Evolutionary conservation across 1,140 invertebrate species (phyloP), one percentile per base, ranked within the genome.

Genomic region (Druon quercuslanigerum): DNA sequence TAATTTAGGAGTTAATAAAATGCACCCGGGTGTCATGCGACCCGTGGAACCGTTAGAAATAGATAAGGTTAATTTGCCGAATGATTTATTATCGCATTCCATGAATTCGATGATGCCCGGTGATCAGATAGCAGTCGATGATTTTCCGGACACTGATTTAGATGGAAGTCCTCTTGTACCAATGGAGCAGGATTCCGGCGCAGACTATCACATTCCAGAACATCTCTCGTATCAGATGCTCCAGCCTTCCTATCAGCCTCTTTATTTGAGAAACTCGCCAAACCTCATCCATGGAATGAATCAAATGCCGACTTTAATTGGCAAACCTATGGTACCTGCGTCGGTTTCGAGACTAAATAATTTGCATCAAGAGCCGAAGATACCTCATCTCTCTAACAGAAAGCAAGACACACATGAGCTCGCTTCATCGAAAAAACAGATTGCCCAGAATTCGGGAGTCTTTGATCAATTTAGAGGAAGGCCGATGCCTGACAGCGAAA

Each of bases 141-240:
- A 88, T 75, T 71, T 86, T n/a, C 70, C 75, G 12, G 85, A 90
- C 25, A 87, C 75, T 0, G 85, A 89, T 74, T 71, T 84, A 8
- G 81, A 87, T 71, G 83, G 83, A 9, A 85, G 85, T 81, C 86
- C 85, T 9, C 20, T 84, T 16, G 83, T 86, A 1, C 12, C 76
- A 0, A 83, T 79, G n/a, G 83, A 85, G 0, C 72, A 82, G 11
- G 84, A 87, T 75, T 40, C 16, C 16, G n/a, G 25, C 20, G 6
- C 20, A 33, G 20, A 25, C 9, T 60, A 66, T 66, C 60, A 46
- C 16, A 66, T 66, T 66, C 60, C 60, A 66, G 60, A 46, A 66
- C 60, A 66, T 66, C 25, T 66, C 16, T 66, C 60, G 0, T 66
- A 66, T 66, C 60, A 66, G 40, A 46, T 66, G 33, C 60, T 66